phyloP scores from a whole-genome alignment of 2,797 vertebrate genomes.

The Enteromius fasciolatus region DNA sequence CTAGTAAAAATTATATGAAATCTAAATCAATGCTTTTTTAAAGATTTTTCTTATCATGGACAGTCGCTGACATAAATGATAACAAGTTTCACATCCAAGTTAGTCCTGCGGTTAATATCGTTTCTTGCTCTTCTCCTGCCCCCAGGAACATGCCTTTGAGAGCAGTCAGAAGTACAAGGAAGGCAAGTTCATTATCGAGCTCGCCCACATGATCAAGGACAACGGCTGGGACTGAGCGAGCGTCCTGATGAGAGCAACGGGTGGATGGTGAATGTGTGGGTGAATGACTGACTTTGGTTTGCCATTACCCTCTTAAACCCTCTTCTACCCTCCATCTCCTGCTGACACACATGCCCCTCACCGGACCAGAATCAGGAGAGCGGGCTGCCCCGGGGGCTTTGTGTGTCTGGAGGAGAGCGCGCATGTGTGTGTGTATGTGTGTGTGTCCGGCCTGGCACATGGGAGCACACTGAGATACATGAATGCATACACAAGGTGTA shows the following conservation, averaged over 20 bases:
- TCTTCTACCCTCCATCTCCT: slow-evolving; percentile 60
- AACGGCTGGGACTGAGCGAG: slow-evolving; percentile 95
- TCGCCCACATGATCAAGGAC: slow-evolving; percentile 99
- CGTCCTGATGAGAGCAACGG: slow-evolving; percentile 22
- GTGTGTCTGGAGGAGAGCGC: slow-evolving; percentile 31
- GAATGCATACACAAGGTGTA: slow-evolving; percentile 50
- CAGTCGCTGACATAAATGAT: background rate
- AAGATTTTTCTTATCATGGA: background rate
- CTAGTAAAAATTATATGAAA: background rate
- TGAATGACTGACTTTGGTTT: slow-evolving; percentile 80
- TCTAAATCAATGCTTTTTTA: background rate
- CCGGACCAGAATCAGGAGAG: background rate
- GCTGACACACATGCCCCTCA: slow-evolving; percentile 53
- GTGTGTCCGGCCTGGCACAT: slow-evolving; percentile 23
- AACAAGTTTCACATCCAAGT: slow-evolving; percentile 7
- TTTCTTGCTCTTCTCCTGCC: slow-evolving; percentile 30
- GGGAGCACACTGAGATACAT: slow-evolving; percentile 49
- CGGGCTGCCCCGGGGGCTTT: slow-evolving; percentile 14
- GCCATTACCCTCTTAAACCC: slow-evolving; percentile 76
- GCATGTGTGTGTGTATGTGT: slow-evolving; percentile 26
- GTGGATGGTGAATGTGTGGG: slow-evolving; percentile 63
- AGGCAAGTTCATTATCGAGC: slow-evolving; percentile 99
- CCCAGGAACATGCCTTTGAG: slow-evolving; percentile 97
- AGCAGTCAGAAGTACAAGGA: slow-evolving; percentile 99
- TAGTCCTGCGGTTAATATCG: background rate